Evolutionary conservation across 1,140 invertebrate genomes (phyloP).

Genomic region (Conopomorpha cramerella): DNA sequence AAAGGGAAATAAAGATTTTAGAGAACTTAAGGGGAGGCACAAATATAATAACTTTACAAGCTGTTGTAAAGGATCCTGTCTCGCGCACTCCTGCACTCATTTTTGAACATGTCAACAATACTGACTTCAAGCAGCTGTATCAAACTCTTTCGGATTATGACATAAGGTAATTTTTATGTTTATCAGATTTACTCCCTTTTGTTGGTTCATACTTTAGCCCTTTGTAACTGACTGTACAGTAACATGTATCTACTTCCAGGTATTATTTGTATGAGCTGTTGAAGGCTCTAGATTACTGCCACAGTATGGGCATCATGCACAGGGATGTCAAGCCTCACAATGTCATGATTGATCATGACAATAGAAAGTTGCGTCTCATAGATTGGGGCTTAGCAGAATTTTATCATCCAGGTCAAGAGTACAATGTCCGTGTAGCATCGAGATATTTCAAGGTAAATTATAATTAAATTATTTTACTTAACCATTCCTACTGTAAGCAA

Average conservation of each 20-base stretch:
- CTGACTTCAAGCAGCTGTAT: slow-evolving; percentile 99
- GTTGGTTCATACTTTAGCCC: too few species aligned
- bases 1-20: slow-evolving; percentile 99
- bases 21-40: slow-evolving; percentile 98
- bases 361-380: slow-evolving; percentile 96
- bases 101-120: slow-evolving; percentile 99
- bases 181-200: too few species aligned
- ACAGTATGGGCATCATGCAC: slow-evolving; percentile 99
- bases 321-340: slow-evolving; percentile 99
- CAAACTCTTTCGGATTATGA: slow-evolving; percentile 99
- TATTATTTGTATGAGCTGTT: slow-evolving; percentile 74
- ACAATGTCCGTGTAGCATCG: slow-evolving; percentile 98
- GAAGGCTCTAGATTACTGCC: slow-evolving; percentile 97
- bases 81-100: slow-evolving; percentile 98
- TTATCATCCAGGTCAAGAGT: slow-evolving; percentile 99
- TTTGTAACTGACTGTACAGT: too few species aligned
- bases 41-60: slow-evolving; percentile 97
- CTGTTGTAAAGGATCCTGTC: slow-evolving; percentile 99
- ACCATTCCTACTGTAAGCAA: too few species aligned
- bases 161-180: slow-evolving; percentile 82
- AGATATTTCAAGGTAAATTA: slow-evolving; percentile 85
- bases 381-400: slow-evolving; percentile 99
- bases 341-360: slow-evolving; percentile 99
- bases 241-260: too few species aligned
- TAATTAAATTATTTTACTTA: not conserved